These are phyloP conservation scores for Lepilemur ruficaudatus DNA, from an alignment of 2,797 vertebrate genomes.

Conservation along the genomic window DNA sequence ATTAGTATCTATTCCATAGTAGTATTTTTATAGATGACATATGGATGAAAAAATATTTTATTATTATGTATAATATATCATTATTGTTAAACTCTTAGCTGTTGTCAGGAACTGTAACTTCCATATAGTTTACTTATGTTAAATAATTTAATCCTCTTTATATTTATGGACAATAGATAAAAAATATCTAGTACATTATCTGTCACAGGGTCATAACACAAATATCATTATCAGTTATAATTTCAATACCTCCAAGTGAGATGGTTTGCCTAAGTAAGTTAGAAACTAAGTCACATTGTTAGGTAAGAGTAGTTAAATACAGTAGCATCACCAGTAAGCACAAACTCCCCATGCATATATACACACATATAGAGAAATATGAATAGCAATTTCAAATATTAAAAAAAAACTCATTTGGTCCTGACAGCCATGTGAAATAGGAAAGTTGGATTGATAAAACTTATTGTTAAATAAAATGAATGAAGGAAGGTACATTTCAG, in stretches of 20 bases:
- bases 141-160: not conserved
- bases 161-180: not conserved
- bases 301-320: not conserved
- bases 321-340: not conserved
- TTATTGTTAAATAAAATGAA: not conserved
- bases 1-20: not conserved
- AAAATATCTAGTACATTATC: not conserved
- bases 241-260: not conserved
- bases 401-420: not conserved
- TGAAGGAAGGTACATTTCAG: not conserved
- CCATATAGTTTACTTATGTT: not conserved
- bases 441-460: not conserved
- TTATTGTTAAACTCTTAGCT: not conserved
- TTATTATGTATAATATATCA: not conserved
- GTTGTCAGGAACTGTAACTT: not conserved
- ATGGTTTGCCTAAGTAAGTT: not conserved
- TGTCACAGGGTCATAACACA: not conserved
- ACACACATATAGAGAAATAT: not conserved
- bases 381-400: not conserved
- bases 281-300: not conserved
- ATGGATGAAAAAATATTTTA: not conserved
- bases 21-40: not conserved
- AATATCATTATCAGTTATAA: not conserved
- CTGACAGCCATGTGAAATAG: not conserved
- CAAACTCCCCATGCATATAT: rapidly evolving